phyloP scores from a whole-genome alignment of 2,888 invertebrate species.

The Dermolepida albohirtum region DNA sequence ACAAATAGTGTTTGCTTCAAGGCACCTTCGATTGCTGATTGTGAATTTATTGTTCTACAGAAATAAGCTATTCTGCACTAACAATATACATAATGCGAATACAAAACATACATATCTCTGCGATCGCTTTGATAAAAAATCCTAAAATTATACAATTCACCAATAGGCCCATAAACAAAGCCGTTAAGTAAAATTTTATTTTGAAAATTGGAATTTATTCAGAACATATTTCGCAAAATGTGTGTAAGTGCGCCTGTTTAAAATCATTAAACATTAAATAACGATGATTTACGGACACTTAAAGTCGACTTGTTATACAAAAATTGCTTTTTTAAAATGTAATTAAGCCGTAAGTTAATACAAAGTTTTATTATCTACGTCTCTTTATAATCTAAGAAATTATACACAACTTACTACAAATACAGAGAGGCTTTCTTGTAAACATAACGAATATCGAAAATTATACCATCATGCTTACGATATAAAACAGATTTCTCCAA shows the following conservation, averaged over 20 bases:
- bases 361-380: conserved; percentile 21
- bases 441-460: conserved; percentile 15
- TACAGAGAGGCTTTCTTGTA: not conserved
- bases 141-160: too few relatives aligned
- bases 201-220: too few relatives aligned
- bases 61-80: too few relatives aligned
- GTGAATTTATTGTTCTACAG: too few relatives aligned
- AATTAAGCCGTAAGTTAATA: conserved; percentile 3
- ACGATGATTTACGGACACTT: conserved; percentile 24
- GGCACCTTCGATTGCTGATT: too few relatives aligned
- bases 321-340: conserved; percentile 8
- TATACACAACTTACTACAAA: not conserved
- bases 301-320: conserved; percentile 19
- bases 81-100: too few relatives aligned
- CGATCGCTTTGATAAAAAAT: too few relatives aligned
- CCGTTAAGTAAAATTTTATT: too few relatives aligned
- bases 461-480: not conserved
- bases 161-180: too few relatives aligned
- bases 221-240: not conserved
- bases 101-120: too few relatives aligned
- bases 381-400: conserved; percentile 1
- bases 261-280: conserved; percentile 22
- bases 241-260: conserved; percentile 15
- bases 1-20: too few relatives aligned
- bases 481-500: conserved; percentile 4